Evolutionary conservation across 2,113 vertebrate species (phyloP).

Genomic region (Heptranchias perlo): DNA sequence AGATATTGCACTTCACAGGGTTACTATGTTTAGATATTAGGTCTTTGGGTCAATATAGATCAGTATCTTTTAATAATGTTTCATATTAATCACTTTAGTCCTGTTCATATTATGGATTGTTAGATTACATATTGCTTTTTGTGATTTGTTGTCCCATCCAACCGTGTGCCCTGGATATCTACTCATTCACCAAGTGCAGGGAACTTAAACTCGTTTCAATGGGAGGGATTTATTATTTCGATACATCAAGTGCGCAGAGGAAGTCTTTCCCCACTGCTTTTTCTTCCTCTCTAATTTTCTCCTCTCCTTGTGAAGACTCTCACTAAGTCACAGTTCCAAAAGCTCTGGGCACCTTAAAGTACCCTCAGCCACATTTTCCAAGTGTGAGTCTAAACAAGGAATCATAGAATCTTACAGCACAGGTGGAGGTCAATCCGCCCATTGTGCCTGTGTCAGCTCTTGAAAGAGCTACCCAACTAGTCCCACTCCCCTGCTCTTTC

Average conservation of each 20-base stretch:
- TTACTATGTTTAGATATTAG: neutral
- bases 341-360: too few species aligned
- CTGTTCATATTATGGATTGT: slow-evolving; percentile 1
- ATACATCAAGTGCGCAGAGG: too few species aligned
- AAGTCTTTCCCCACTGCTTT: too few species aligned
- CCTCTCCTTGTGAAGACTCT: too few species aligned
- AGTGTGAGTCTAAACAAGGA: neutral
- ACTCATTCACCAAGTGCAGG: neutral
- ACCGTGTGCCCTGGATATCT: neutral
- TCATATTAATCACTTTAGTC: slow-evolving; percentile 23
- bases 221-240: too few species aligned
- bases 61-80: slow-evolving; percentile 35
- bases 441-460: neutral
- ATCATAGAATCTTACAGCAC: neutral
- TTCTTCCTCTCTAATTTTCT: too few species aligned
- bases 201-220: neutral
- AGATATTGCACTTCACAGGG: neutral
- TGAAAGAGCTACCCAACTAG: neutral
- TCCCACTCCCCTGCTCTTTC: neutral
- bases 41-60: neutral
- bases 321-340: too few species aligned
- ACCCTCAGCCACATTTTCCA: too few species aligned
- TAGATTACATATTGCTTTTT: slow-evolving; percentile 23
- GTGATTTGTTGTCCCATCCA: slow-evolving; percentile 16
- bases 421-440: neutral